Percentiles rank a stretch among this genome's conserved stretches.
Conservation (phyloP, 2,113 vertebrate species). For the Ahaetulla prasina region DNA sequence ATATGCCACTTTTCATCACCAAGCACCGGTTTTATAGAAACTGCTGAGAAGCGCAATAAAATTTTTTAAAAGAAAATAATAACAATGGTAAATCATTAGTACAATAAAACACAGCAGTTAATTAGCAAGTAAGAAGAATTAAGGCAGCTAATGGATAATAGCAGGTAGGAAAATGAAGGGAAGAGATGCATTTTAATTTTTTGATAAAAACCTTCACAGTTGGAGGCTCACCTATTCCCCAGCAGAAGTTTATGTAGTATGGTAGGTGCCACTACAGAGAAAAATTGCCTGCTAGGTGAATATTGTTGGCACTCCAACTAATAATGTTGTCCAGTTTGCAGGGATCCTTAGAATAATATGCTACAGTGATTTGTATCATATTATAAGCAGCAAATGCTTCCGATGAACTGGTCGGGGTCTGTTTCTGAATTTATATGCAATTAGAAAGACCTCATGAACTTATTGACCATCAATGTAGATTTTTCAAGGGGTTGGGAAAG, state of each 20-base stretch:
- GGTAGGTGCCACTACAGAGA: background rate
- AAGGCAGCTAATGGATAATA: background rate
- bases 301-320: background rate
- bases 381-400: background rate
- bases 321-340: background rate
- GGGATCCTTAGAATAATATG: background rate
- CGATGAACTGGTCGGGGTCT: background rate
- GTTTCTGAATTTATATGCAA: background rate
- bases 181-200: background rate
- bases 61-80: background rate
- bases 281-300: background rate
- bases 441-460: background rate
- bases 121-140: background rate
- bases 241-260: background rate
- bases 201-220: background rate
- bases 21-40: background rate
- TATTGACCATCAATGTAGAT: rapidly evolving
- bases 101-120: background rate
- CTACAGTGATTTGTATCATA: background rate
- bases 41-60: background rate
- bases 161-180: background rate
- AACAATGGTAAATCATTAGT: background rate
- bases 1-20: background rate
- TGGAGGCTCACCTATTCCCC: background rate
- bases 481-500: background rate